Evolutionary conservation across 2,797 vertebrate species (phyloP).

Genomic region (Eospalax fontanierii): DNA sequence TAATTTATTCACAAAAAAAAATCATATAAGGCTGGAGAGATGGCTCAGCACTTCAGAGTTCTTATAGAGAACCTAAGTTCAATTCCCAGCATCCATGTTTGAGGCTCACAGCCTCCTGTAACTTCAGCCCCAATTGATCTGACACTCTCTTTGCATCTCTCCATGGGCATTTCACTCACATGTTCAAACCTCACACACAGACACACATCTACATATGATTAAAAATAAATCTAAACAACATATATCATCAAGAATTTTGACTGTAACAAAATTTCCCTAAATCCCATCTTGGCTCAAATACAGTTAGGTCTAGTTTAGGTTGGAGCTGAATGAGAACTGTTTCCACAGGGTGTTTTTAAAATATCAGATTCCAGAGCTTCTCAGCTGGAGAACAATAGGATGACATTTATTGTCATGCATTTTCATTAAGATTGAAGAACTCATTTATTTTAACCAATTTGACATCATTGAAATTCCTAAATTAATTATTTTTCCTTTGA

Average conservation of each 20-base stretch:
- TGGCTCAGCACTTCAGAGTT: background rate
- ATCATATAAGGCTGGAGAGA: background rate
- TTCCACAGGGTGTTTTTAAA: constrained; percentile 52
- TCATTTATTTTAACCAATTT: constrained; percentile 61
- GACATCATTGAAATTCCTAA: constrained; percentile 42
- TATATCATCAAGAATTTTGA: constrained; percentile 46
- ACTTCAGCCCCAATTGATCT: background rate
- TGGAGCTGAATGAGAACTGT: constrained; percentile 48
- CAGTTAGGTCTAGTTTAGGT: no score
- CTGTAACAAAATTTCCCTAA: constrained; percentile 2
- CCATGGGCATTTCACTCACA: background rate
- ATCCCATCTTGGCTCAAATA: background rate
- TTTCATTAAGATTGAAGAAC: constrained; percentile 66
- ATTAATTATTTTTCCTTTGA: constrained; percentile 6
- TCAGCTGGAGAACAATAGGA: constrained; percentile 31
- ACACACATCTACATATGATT: no score
- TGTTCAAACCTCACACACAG: no score
- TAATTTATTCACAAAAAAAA: constrained; percentile 70
- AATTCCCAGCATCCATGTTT: background rate
- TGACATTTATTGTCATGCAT: constrained; percentile 66
- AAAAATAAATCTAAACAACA: no score
- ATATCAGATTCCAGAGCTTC: constrained; percentile 40
- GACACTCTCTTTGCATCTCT: background rate
- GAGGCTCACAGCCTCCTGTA: background rate
- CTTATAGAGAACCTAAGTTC: background rate